Evolutionary conservation across 1,140 invertebrate genomes (phyloP).

Genomic region (Neodiprion pinetum): DNA sequence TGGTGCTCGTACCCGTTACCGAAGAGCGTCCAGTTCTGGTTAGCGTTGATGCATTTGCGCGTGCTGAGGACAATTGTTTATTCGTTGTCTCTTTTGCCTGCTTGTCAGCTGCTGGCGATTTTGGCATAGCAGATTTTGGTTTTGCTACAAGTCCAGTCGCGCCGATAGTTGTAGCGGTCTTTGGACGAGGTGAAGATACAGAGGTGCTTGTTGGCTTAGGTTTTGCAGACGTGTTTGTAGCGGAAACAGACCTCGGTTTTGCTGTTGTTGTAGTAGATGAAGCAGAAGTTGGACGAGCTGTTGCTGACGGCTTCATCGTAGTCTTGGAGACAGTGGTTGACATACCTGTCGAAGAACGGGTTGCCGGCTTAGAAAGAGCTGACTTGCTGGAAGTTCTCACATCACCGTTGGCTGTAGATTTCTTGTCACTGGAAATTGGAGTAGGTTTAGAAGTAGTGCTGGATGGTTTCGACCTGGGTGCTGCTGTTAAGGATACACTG

Average conservation of each 20-base stretch:
- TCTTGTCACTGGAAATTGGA: slow-evolving; percentile 49
- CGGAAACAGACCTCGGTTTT: slow-evolving; percentile 27
- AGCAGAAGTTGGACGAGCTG: slow-evolving; percentile 11
- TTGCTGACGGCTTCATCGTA: slow-evolving; percentile 37
- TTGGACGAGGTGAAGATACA: slow-evolving; percentile 38
- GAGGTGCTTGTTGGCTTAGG: slow-evolving; percentile 18
- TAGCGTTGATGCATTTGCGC: slow-evolving; percentile 45
- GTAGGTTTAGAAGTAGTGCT: slow-evolving; percentile 17
- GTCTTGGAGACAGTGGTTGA: slow-evolving; percentile 27
- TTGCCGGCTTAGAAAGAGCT: slow-evolving; percentile 31
- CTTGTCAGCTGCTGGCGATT: slow-evolving; percentile 62
- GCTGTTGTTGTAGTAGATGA: slow-evolving; percentile 27
- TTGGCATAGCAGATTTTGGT: slow-evolving; percentile 28
- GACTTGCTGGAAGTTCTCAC: slow-evolving; percentile 49
- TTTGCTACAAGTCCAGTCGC: slow-evolving; percentile 24
- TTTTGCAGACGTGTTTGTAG: neutral
- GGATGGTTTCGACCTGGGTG: slow-evolving; percentile 45
- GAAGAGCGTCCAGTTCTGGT: slow-evolving; percentile 56
- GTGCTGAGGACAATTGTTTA: slow-evolving; percentile 64
- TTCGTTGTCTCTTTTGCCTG: slow-evolving; percentile 68
- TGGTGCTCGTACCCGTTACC: slow-evolving; percentile 50
- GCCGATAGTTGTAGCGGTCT: slow-evolving; percentile 40
- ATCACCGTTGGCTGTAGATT: slow-evolving; percentile 64
- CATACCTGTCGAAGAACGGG: slow-evolving; percentile 24
- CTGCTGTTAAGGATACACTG: slow-evolving; percentile 22